Evolutionary conservation across 2,888 invertebrate species (phyloP).

Genomic region (Tetragonisca angustula): DNA sequence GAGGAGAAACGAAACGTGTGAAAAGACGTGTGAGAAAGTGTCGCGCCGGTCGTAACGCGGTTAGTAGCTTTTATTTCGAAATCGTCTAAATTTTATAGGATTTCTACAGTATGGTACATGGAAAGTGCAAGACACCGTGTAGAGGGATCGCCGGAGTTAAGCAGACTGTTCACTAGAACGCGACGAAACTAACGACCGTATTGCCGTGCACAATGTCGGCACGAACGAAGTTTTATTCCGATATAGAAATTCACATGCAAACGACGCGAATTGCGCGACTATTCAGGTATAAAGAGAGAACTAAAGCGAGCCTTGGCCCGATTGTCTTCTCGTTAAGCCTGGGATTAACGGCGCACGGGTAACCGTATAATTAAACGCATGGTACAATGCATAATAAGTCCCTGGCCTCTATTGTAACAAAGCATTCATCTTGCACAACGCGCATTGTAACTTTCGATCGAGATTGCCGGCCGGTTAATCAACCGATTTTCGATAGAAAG

Average conservation of each 20-base stretch:
- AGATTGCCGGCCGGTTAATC: constrained; percentile 10
- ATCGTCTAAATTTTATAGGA: too few species aligned
- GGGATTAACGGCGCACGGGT: constrained; percentile 35
- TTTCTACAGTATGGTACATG: too few species aligned
- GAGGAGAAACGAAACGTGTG: too few species aligned
- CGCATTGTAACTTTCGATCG: constrained; percentile 32
- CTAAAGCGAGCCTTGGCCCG: constrained; percentile 35
- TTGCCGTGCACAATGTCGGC: neutral
- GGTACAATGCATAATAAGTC: constrained; percentile 44
- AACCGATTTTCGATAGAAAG: constrained; percentile 21
- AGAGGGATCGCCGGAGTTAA: neutral
- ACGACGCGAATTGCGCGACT: constrained; percentile 46
- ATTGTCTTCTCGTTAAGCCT: constrained; percentile 51
- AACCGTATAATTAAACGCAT: constrained; percentile 57
- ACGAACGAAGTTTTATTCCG: constrained; percentile 45
- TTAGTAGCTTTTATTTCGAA: too few species aligned
- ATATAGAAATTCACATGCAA: constrained; percentile 62
- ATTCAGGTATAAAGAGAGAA: constrained; percentile 48
- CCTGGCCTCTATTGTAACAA: constrained; percentile 16
- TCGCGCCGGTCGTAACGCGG: too few species aligned
- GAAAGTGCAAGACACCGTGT: neutral
- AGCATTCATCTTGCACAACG: constrained; percentile 33
- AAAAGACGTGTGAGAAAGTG: too few species aligned
- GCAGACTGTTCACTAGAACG: neutral
- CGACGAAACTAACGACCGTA: constrained; percentile 16